These are phyloP conservation scores for Aurelia sp. DNA, from an alignment of 30 jellyfish, hydroid and myxozoan genomes.

Conservation along the genomic window DNA sequence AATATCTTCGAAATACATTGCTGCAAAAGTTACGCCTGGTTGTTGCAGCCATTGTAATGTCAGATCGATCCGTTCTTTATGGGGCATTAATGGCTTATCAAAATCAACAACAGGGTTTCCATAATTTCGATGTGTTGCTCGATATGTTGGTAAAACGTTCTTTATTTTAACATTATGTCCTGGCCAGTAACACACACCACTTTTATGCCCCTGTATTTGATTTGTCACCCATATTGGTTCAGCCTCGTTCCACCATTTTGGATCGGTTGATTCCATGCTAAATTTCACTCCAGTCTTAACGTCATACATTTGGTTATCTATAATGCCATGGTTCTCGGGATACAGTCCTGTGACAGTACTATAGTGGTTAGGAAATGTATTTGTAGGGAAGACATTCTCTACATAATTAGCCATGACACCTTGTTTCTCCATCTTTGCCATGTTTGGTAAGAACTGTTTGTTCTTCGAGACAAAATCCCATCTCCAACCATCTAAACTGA, in stretches of 20 bases:
- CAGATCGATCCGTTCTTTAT: constrained; percentile 57
- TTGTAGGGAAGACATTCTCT: constrained; percentile 85
- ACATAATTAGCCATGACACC: constrained; percentile 82
- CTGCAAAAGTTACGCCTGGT: constrained; percentile 77
- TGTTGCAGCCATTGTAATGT: constrained; percentile 68
- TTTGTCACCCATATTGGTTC: constrained; percentile 92
- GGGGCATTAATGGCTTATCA: constrained; percentile 61
- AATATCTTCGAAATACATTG: constrained; percentile 69
- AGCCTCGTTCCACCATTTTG: constrained; percentile 83
- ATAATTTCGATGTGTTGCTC: constrained; percentile 15
- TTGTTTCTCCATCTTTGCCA: constrained; percentile 34
- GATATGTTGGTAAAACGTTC: constrained; percentile 69
- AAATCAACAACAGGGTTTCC: constrained; percentile 27
- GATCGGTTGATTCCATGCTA: constrained; percentile 44
- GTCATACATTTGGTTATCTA: constrained; percentile 84
- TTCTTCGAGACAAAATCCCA: constrained; percentile 74
- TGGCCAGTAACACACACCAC: constrained; percentile 95
- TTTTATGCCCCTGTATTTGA: constrained; percentile 84
- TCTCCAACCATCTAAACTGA: constrained; percentile 92
- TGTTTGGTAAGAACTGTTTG: constrained; percentile 34
- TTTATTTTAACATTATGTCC: constrained; percentile 71
- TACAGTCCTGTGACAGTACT: constrained; percentile 88
- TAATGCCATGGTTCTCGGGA: constrained; percentile 91
- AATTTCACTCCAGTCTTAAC: constrained; percentile 19
- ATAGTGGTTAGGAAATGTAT: constrained; percentile 85